Base-by-base conservation (phyloP, 64 coral and sea anemone species). In the Actinia tenebrosa region DNA sequence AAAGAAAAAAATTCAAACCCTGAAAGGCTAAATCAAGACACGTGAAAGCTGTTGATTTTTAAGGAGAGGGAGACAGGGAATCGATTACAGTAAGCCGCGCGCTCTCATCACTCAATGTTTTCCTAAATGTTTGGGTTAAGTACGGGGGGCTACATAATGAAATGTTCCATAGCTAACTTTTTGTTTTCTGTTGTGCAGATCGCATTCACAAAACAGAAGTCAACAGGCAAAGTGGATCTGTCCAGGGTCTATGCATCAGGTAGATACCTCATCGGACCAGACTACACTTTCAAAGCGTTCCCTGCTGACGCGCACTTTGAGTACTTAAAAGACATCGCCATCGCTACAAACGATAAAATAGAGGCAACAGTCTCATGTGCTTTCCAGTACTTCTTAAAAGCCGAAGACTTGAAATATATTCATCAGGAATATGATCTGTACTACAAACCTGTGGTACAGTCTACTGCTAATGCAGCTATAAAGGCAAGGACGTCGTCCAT, bases 241-340 rank as follows among this genome's bases (percentile, higher is more conserved):
- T 68, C 81, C 19, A 59, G 86, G 26, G 92, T 98, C 23, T 98
- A 87, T 45, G 69, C 87, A 1, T 86, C 86, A 10, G 95, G 95
- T 16, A 77, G 91, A 17, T 89, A 98, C 23, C 89, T 93, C 55
- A 77, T 98, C 43, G 95, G 95, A 2, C 95, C 95, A 3, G 95
- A 98, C 50, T 98, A 89, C 89, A 92, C 92, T 10, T 98, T 98
- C 77, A 98, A 98, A 61, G n/a, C 79, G 3, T 98, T 94, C 56
- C 77, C 71, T 20, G 87, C 95, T 10, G 85, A 98, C 66, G 95
- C 92, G 1, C 95, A 98, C 44, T 91, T 94, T 59, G 89, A 87
- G 18, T 55, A 83, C 13, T 42, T 94, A 42, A 68, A 84, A 56
- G 56, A 91, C 16, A 71, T 98, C 37, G 54, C 89, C 15, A 86